Evolutionary conservation across 2,797 vertebrate species (phyloP).

Genomic region (Morus bassanus): DNA sequence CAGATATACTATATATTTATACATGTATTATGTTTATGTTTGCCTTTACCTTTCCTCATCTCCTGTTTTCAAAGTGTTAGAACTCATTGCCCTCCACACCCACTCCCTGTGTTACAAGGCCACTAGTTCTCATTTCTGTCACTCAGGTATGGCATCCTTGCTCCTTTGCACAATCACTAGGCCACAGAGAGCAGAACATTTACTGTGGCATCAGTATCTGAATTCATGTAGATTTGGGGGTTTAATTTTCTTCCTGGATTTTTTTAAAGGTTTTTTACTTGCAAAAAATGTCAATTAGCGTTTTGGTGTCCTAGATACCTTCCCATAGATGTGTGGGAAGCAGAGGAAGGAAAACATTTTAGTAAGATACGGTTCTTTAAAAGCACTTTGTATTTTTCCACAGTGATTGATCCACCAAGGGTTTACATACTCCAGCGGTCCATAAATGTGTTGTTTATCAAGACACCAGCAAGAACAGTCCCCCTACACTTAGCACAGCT

Average conservation of each 20-base stretch:
- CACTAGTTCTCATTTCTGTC: background rate
- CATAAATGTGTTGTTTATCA: background rate
- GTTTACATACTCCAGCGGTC: background rate
- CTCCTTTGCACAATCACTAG: background rate
- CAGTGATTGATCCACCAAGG: background rate
- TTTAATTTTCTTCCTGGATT: background rate
- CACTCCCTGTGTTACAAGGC: background rate
- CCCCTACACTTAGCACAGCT: background rate
- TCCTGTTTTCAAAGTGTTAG: background rate
- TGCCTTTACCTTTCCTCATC: background rate
- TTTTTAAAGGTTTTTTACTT: background rate
- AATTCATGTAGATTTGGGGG: background rate
- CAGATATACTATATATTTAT: background rate
- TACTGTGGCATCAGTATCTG: background rate
- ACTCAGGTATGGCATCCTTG: background rate
- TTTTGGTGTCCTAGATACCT: background rate
- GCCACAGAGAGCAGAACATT: background rate
- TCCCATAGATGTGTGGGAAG: background rate
- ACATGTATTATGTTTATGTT: background rate
- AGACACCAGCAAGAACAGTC: background rate
- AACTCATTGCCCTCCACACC: background rate
- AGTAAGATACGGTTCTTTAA: background rate
- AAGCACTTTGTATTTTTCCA: background rate
- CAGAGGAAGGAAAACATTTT: background rate
- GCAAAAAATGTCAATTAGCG: background rate